phyloP scores from a whole-genome alignment of 2,113 vertebrate species.

The Oncorhynchus tshawytscha region DNA sequence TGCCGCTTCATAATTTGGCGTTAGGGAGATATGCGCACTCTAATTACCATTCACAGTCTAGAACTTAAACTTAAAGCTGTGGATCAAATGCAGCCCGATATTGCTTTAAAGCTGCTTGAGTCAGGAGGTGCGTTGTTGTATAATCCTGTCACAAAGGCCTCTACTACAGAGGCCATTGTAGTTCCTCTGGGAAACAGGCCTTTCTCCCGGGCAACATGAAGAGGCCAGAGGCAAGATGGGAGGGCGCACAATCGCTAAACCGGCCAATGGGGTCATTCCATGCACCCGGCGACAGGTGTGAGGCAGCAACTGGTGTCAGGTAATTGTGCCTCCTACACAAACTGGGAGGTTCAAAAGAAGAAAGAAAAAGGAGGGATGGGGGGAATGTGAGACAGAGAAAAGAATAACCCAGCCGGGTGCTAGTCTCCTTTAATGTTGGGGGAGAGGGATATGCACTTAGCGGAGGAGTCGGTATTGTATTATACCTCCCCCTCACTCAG shows the following conservation, averaged over 20 bases:
- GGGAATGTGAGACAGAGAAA: neutral
- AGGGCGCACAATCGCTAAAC: neutral
- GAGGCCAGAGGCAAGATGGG: neutral
- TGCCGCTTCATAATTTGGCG: neutral
- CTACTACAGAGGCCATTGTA: neutral
- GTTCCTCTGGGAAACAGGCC: neutral
- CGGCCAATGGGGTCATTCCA: neutral
- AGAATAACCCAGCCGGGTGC: conserved; percentile 9
- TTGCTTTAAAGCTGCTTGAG: neutral
- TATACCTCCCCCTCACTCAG: neutral
- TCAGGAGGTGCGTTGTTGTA: neutral
- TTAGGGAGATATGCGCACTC: neutral
- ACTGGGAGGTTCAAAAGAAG: neutral
- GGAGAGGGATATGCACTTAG: neutral
- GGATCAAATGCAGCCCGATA: neutral
- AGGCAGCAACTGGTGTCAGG: neutral
- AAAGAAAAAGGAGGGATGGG: neutral
- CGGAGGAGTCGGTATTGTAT: neutral
- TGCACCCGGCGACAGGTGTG: neutral
- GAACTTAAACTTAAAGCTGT: neutral
- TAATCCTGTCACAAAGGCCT: neutral
- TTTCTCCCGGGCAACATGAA: neutral
- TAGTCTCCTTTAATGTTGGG: neutral
- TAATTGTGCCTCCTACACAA: neutral
- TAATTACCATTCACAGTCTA: neutral